Conservation (phyloP, 2,797 vertebrate genomes). For the Xiphophorus birchmanni region DNA sequence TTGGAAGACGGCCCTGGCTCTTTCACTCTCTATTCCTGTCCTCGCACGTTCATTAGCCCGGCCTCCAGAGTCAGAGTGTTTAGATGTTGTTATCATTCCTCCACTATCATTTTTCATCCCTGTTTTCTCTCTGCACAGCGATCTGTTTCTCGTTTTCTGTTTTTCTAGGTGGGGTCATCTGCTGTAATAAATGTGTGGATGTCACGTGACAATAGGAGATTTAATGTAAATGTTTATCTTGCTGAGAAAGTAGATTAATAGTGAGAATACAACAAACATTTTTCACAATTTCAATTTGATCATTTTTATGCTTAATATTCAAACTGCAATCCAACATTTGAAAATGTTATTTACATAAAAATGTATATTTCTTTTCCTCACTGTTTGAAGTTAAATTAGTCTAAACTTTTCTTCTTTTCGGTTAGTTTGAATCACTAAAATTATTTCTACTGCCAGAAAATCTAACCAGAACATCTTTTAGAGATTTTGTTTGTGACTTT, state of each 20-base stretch:
- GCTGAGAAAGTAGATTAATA: conserved; percentile 18
- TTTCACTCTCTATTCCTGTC: conserved; percentile 78
- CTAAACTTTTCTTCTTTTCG: too few species aligned
- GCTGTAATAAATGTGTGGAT: conserved; percentile 61
- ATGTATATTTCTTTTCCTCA: too few species aligned
- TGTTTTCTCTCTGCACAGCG: conserved; percentile 43
- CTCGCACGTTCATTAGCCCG: conserved; percentile 87
- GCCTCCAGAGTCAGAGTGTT: conserved; percentile 82
- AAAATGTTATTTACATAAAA: too few species aligned
- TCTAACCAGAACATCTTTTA: too few species aligned
- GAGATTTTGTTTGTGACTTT: too few species aligned
- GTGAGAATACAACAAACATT: too few species aligned
- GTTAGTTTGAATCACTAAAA: too few species aligned
- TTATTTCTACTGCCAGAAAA: too few species aligned
- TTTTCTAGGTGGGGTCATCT: conserved; percentile 65
- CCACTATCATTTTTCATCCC: conserved; percentile 70
- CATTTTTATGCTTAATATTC: too few species aligned
- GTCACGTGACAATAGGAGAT: conserved; percentile 56
- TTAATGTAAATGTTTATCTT: conserved; percentile 63
- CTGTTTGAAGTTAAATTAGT: too few species aligned
- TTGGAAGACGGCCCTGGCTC: conserved; percentile 81
- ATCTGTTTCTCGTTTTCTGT: conserved; percentile 14
- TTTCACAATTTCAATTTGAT: too few species aligned
- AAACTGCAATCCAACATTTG: too few species aligned
- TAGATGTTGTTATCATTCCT: conserved; percentile 79